Evolutionary conservation across 1,140 invertebrate species (phyloP).

Genomic region (Aplysia californica): DNA sequence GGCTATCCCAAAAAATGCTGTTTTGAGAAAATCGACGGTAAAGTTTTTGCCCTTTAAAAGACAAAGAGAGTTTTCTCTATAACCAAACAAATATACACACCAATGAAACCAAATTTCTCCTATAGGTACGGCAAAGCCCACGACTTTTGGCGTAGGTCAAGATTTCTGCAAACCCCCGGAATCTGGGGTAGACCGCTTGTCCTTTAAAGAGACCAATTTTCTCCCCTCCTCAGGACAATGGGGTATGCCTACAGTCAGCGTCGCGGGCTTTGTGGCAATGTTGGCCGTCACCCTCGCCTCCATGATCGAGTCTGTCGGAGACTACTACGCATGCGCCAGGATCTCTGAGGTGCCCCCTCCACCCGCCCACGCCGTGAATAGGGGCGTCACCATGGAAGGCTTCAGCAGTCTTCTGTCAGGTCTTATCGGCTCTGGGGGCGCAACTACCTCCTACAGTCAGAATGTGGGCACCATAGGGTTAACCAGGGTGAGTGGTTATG

Average conservation of each 20-base stretch:
- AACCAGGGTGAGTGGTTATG: conserved; percentile 67
- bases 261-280: conserved; percentile 85
- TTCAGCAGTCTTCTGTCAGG: conserved; percentile 86
- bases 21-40: no score
- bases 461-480: conserved; percentile 90
- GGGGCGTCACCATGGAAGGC: conserved; percentile 76
- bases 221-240: no score
- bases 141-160: no score
- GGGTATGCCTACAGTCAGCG: conserved; percentile 81
- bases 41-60: no score
- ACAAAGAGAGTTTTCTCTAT: no score
- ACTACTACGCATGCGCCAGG: conserved; percentile 89
- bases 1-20: no score
- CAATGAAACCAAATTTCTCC: no score
- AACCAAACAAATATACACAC: no score
- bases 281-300: conserved; percentile 86
- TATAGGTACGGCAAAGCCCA: no score
- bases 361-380: conserved; percentile 82
- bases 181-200: no score
- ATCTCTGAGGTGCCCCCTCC: conserved; percentile 84
- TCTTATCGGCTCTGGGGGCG: conserved; percentile 84
- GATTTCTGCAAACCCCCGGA: no score
- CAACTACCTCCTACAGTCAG: conserved; percentile 86
- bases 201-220: no score
- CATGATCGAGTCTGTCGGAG: conserved; percentile 89